phyloP scores from a whole-genome alignment of 2,797 vertebrate species.

The Microhierax caerulescens region DNA sequence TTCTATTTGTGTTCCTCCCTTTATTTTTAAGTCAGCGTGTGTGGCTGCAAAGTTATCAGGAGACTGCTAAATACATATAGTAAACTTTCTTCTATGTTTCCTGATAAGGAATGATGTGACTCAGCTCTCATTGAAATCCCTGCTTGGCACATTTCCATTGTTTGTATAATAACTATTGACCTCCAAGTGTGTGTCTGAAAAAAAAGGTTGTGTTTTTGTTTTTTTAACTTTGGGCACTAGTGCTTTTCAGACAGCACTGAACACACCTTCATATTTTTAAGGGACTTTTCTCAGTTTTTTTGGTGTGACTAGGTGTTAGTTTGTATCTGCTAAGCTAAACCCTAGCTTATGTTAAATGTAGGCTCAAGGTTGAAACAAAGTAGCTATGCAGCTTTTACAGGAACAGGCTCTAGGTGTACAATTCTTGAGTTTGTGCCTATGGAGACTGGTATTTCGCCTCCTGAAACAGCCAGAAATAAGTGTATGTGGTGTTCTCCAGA shows the following conservation, averaged over 20 bases:
- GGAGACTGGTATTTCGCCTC: not conserved
- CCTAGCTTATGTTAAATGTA: not conserved
- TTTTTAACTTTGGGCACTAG: not conserved
- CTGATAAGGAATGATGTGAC: not conserved
- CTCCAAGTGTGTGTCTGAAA: not conserved
- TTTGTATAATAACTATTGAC: not conserved
- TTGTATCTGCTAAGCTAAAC: not conserved
- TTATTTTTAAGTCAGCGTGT: not conserved
- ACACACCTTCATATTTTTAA: not conserved
- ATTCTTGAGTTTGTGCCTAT: not conserved
- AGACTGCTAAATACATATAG: not conserved
- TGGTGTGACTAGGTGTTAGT: not conserved
- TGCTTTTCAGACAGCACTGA: not conserved
- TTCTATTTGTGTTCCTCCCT: not conserved
- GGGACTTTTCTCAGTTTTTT: not conserved
- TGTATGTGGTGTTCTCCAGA: fast-evolving
- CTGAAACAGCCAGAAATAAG: not conserved
- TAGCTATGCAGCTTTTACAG: not conserved
- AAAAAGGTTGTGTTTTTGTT: not conserved
- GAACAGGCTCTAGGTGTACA: not conserved
- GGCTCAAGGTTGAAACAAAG: not conserved
- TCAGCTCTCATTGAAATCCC: not conserved
- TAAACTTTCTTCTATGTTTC: not conserved
- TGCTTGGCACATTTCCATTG: not conserved
- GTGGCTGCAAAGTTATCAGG: not conserved